These are phyloP conservation scores for Catharus fuscescens DNA, from an alignment of 2,113 vertebrate genomes.

Conservation along the genomic window DNA sequence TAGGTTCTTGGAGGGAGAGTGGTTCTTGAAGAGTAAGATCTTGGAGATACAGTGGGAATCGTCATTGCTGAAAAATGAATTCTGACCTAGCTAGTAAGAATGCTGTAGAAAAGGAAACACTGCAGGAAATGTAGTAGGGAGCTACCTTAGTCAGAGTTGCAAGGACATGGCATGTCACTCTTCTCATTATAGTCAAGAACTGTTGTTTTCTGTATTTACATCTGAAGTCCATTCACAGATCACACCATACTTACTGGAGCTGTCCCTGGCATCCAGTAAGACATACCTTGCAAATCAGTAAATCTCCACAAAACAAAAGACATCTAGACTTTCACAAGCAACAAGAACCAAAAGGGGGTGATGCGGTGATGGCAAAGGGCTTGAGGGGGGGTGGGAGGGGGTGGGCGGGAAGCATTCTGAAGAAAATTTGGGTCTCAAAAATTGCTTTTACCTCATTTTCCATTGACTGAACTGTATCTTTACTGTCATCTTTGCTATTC, in stretches of 20 bases:
- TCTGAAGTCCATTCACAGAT: neutral
- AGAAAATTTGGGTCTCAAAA: neutral
- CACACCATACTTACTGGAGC: neutral
- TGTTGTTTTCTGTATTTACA: neutral
- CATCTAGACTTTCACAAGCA: neutral
- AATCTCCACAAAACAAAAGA: neutral
- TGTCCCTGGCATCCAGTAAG: neutral
- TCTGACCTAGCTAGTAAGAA: neutral
- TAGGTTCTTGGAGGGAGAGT: neutral
- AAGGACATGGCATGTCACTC: neutral
- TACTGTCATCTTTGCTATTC: constrained; percentile 15
- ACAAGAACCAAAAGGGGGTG: neutral
- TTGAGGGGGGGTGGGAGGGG: fast-evolving
- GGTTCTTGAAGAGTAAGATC: neutral
- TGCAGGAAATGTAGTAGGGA: neutral
- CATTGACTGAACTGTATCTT: constrained; percentile 18
- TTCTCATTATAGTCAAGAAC: neutral
- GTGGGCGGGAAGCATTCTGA: neutral
- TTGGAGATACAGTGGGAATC: neutral
- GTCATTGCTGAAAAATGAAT: neutral
- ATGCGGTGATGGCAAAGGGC: no score
- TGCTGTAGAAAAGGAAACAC: neutral
- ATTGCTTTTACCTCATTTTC: constrained; percentile 21
- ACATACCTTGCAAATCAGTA: neutral
- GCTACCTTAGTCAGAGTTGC: neutral